phyloP scores from a whole-genome alignment of 2,888 invertebrate genomes.

The Fabriciana adippe region DNA sequence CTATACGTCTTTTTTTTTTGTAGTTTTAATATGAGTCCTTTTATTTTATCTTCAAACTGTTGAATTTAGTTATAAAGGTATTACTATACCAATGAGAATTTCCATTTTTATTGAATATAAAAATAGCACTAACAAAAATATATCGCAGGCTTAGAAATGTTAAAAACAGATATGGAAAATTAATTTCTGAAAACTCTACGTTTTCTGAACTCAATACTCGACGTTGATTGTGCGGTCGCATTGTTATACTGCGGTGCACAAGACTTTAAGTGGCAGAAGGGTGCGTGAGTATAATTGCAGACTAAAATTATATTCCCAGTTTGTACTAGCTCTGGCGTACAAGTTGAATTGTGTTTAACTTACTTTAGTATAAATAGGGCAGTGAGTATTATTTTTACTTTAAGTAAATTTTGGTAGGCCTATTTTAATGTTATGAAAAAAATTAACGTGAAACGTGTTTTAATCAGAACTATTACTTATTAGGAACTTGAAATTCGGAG shows the following conservation, averaged over 20 bases:
- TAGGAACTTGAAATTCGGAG: no score
- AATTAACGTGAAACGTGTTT: no score
- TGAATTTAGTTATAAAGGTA: no score
- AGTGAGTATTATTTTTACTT: not conserved
- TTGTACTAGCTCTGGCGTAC: slow-evolving; percentile 2
- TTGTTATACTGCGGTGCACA: slow-evolving; percentile 9
- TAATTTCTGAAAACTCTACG: slow-evolving; percentile 2
- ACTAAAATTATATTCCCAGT: slow-evolving; percentile 11
- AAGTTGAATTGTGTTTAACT: slow-evolving; percentile 7
- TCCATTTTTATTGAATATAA: not conserved
- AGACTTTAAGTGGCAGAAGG: slow-evolving; percentile 14
- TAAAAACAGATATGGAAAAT: not conserved
- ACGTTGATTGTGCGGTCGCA: slow-evolving; percentile 14
- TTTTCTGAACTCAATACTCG: not conserved
- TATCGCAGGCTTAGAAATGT: no score
- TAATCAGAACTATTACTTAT: no score
- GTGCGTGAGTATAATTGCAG: slow-evolving; percentile 12
- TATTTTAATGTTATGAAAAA: no score
- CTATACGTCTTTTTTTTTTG: no score
- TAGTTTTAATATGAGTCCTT: no score
- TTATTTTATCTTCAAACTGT: no score
- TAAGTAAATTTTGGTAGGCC: not conserved
- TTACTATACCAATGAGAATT: no score
- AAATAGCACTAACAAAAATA: not conserved
- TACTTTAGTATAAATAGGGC: not conserved